phyloP scores from a whole-genome alignment of 2,797 vertebrate genomes.

The Eidolon dupreanum region DNA sequence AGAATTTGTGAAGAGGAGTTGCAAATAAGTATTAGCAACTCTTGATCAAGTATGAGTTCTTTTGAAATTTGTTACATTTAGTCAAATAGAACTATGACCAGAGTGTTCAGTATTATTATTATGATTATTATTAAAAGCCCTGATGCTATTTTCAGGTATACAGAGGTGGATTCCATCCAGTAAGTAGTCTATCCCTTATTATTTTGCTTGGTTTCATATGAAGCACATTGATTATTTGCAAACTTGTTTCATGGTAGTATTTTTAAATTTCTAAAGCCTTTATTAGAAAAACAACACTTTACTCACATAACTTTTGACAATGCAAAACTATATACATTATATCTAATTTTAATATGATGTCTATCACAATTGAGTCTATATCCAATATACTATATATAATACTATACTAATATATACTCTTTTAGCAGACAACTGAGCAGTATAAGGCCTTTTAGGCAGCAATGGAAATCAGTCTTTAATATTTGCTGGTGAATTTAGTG shows the following conservation, averaged over 20 bases:
- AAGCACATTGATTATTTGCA: not conserved
- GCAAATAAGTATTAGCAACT: not conserved
- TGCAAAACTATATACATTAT: not conserved
- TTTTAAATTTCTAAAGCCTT: slow-evolving; percentile 10
- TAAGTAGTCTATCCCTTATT: not conserved
- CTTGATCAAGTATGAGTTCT: not conserved
- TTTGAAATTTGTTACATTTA: not conserved
- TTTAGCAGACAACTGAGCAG: not conserved
- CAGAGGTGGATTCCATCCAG: not conserved
- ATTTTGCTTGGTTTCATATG: not conserved
- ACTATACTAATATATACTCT: not conserved
- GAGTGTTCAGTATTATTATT: not conserved
- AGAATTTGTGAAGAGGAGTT: slow-evolving; percentile 19
- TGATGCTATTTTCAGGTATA: not conserved
- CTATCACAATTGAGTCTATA: not conserved
- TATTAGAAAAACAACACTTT: slow-evolving; percentile 16
- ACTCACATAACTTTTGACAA: not conserved
- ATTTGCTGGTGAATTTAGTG: not conserved
- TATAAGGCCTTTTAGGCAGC: not conserved
- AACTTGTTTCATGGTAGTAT: not conserved
- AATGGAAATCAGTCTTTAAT: not conserved
- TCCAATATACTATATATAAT: not conserved
- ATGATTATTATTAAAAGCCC: not conserved
- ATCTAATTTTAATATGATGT: not conserved
- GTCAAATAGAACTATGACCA: not conserved